Base-by-base conservation (phyloP, 1,140 invertebrate species). In the Aporrectodea caliginosa region DNA sequence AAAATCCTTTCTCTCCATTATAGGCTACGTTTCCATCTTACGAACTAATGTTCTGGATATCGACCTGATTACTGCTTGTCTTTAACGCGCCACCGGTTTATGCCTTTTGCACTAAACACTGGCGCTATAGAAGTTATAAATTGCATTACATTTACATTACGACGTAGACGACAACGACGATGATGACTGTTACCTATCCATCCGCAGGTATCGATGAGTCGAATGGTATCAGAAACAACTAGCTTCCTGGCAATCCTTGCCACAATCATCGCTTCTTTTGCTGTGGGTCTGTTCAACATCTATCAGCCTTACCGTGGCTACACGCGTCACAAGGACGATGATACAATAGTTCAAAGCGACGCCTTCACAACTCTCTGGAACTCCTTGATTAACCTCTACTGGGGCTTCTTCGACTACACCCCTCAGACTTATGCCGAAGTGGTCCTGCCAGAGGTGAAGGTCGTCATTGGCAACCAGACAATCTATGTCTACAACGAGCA, bases 331-430 rank as follows among this genome's bases (percentile, higher is more conserved):
- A n/a, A 35, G 43, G 32, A 32, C 12, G 75, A 76, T 16, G 75
- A 27, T 0, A 22, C 75, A 2, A 35, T 27, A 27, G 2, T 35
- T 0, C 43, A 35, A 35, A 68, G n/a, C 35, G n/a, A 35, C 30
- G 75, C 43, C 16, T 76, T 35, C 75, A 35, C 29, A n/a, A 27
- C 35, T 29, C 33, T 76, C 22, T 27, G 34, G 2, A 35, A 31
- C 32, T 1, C 75, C n/a, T 22, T 29, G 33, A 29, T n/a, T 16
- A 35, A n/a, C 1, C 29, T 76, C 75, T 76, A 76, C 29, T 76
- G 75, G 75, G 33, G 33, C 1, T 76, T 76, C 43, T 76, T 76
- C 35, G 75, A 35, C 33, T 35, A 43, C 35, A 35, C 75, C 34
- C 16, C 29, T 22, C 43, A n/a, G 35, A n/a, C 22, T 35, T 27